Conservation (phyloP, 1,140 invertebrate species). For the Macrosteles quadrilineatus region DNA sequence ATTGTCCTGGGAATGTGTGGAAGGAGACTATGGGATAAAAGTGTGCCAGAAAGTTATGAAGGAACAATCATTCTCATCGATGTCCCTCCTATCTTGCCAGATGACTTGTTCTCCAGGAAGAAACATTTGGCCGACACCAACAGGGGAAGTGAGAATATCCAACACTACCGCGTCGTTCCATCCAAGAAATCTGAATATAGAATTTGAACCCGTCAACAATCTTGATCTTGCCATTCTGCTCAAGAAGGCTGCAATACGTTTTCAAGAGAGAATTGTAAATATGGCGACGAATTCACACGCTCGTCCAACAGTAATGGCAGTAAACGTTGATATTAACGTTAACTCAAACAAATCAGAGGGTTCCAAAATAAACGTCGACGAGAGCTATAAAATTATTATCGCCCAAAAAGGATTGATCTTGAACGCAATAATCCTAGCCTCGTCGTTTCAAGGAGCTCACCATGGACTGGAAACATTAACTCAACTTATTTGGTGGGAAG, state of each 20-base stretch:
- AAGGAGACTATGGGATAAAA: not conserved
- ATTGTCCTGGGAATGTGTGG: not conserved
- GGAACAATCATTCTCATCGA: not conserved
- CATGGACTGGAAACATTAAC: constrained; percentile 74
- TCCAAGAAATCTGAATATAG: not conserved
- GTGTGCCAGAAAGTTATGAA: not conserved
- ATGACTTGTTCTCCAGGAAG: constrained; percentile 5
- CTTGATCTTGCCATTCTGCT: not conserved
- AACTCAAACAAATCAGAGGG: no score
- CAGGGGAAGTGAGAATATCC: not conserved
- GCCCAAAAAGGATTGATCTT: constrained; percentile 41
- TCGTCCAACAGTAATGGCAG: no score
- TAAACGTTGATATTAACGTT: no score
- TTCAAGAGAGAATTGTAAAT: not conserved
- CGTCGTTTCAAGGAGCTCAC: constrained; percentile 70
- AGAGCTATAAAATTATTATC: constrained; percentile 26
- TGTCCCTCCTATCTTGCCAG: not conserved
- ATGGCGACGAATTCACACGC: not conserved
- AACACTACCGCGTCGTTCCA: not conserved
- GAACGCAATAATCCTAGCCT: constrained; percentile 60
- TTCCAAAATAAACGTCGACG: not conserved
- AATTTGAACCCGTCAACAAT: not conserved
- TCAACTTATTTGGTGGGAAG: constrained; percentile 72
- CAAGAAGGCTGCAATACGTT: not conserved
- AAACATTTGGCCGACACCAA: constrained; percentile 15